These are phyloP conservation scores for Lycophotia porphyrea DNA, from an alignment of 2,888 invertebrate species.

Conservation along the genomic window DNA sequence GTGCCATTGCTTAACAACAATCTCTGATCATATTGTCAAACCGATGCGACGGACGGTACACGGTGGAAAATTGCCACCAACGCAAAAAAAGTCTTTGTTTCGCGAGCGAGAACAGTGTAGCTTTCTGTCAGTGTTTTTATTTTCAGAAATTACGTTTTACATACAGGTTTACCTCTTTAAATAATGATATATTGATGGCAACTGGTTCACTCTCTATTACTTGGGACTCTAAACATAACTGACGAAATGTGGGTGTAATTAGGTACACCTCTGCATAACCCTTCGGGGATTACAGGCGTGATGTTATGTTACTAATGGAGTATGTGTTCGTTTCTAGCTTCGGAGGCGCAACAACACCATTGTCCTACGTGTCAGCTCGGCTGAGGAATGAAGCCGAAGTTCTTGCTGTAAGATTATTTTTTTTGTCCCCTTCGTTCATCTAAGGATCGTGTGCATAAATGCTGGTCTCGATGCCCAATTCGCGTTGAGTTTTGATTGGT, in stretches of 20 bases:
- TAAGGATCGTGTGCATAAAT: not conserved
- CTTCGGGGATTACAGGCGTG: too few species aligned
- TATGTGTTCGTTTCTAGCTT: slow-evolving; percentile 73
- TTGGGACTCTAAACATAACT: too few species aligned
- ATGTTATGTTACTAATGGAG: not conserved
- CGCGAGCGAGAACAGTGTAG: not conserved
- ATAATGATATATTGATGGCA: not conserved
- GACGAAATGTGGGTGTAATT: too few species aligned
- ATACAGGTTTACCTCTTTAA: not conserved
- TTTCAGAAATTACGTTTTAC: not conserved
- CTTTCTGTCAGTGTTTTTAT: not conserved
- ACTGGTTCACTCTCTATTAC: too few species aligned
- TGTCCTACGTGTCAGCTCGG: slow-evolving; percentile 80
- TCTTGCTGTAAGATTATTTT: slow-evolving; percentile 69
- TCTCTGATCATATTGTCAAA: not conserved
- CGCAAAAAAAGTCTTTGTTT: not conserved
- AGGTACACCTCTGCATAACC: too few species aligned
- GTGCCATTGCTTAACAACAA: not conserved
- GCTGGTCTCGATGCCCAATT: not conserved
- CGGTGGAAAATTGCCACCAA: not conserved
- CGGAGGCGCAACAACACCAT: slow-evolving; percentile 71
- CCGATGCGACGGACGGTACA: too few species aligned
- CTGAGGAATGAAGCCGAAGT: slow-evolving; percentile 75
- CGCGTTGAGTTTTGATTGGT: not conserved
- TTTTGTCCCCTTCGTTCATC: not conserved